phyloP scores from a whole-genome alignment of 2,113 vertebrate species.

The Isurus oxyrinchus region DNA sequence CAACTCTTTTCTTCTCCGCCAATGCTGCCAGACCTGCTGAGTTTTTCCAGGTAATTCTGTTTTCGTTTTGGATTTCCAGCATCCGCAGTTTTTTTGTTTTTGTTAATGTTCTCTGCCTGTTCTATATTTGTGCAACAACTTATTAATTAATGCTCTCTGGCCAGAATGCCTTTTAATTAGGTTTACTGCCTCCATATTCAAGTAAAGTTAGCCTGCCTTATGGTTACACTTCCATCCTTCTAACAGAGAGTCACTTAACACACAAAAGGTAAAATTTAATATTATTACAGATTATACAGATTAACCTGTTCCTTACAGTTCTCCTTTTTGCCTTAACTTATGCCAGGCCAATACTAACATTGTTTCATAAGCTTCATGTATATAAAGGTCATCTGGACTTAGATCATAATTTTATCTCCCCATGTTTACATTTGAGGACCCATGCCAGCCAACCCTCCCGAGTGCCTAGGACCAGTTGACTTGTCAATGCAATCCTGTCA shows the following conservation, averaged over 20 bases:
- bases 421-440: not conserved
- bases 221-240: not conserved
- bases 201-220: not conserved
- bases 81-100: too few species aligned
- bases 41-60: too few species aligned
- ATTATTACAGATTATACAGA: not conserved
- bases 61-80: too few species aligned
- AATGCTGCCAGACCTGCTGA: too few species aligned
- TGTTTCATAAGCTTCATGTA: not conserved
- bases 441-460: not conserved
- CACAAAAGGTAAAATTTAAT: not conserved
- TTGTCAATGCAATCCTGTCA: not conserved
- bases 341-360: not conserved
- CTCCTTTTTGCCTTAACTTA: not conserved
- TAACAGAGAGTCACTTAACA: not conserved
- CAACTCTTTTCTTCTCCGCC: too few species aligned
- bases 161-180: not conserved
- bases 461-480: not conserved
- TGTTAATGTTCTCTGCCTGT: not conserved
- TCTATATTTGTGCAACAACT: not conserved
- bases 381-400: not conserved
- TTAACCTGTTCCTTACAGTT: not conserved
- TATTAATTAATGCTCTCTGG: not conserved
- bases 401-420: not conserved
- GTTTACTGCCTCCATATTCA: not conserved